phyloP scores from a whole-genome alignment of 2,113 vertebrate species.

The Labeo catla region DNA sequence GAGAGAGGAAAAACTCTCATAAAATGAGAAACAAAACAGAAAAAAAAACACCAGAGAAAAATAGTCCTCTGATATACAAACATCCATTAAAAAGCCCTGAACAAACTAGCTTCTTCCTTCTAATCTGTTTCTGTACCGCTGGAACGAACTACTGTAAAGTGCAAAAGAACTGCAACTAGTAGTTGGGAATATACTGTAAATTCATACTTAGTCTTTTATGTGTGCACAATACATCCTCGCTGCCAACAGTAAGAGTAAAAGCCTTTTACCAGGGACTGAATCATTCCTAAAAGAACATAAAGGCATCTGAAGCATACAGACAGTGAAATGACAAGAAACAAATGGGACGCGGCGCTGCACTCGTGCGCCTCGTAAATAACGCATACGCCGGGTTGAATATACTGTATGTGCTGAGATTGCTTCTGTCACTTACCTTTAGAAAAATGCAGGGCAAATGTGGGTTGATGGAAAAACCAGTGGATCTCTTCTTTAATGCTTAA shows the following conservation, averaged over 20 bases:
- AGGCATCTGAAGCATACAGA: constrained; percentile 5
- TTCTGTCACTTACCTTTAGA: constrained; percentile 39
- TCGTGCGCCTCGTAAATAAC: constrained; percentile 7
- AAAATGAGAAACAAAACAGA: not conserved
- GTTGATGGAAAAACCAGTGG: constrained; percentile 22
- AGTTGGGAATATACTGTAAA: not conserved
- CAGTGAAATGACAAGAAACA: constrained; percentile 41
- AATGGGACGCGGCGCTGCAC: not conserved
- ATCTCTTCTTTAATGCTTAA: constrained; percentile 18
- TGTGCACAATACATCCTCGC: not conserved
- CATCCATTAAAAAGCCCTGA: not conserved
- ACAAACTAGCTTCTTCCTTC: not conserved
- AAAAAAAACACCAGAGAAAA: not conserved
- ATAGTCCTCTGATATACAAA: not conserved
- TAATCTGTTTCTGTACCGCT: not conserved
- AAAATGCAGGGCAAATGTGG: constrained; percentile 32
- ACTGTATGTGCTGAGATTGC: constrained; percentile 19
- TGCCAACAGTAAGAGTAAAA: not conserved
- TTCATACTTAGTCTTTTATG: not conserved
- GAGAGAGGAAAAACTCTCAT: constrained; percentile 3
- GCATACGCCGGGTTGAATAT: constrained; percentile 2
- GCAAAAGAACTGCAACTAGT: constrained; percentile 18
- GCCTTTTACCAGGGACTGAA: not conserved
- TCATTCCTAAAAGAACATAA: constrained; percentile 28
- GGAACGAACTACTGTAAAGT: not conserved